These are phyloP conservation scores for Pteria penguin DNA, from an alignment of 2,888 invertebrate genomes.

Conservation along the genomic window DNA sequence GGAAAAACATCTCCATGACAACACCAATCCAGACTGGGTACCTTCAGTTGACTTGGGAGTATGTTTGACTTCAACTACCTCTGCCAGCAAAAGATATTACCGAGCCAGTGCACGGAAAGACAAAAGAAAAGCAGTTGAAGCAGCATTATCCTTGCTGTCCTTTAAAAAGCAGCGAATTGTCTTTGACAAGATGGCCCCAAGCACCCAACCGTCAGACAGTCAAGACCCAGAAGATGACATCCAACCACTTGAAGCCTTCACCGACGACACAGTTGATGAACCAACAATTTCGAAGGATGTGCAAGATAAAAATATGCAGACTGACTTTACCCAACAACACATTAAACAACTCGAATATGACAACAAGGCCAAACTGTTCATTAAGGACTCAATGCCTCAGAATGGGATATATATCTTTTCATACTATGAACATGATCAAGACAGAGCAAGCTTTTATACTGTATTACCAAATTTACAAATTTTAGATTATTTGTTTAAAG, in stretches of 20 bases:
- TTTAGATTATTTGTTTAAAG: slow-evolving; percentile 28
- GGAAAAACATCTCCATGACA: neutral
- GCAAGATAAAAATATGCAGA: slow-evolving; percentile 17
- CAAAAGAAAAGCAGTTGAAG: slow-evolving; percentile 21
- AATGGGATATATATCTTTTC: neutral
- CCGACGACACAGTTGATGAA: neutral
- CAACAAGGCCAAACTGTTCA: neutral
- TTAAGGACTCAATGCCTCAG: neutral
- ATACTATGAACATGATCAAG: slow-evolving; percentile 27
- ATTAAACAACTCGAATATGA: slow-evolving; percentile 18
- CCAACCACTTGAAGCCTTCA: no score
- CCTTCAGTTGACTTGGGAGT: slow-evolving; percentile 17
- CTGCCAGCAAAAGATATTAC: neutral
- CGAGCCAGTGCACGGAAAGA: neutral
- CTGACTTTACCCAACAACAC: slow-evolving; percentile 15
- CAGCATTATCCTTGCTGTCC: slow-evolving; percentile 28
- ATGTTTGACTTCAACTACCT: neutral
- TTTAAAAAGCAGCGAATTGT: neutral
- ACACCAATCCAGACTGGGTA: slow-evolving; percentile 23
- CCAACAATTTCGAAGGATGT: no score
- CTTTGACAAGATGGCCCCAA: no score
- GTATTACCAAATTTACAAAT: slow-evolving; percentile 24
- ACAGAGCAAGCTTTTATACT: slow-evolving; percentile 34
- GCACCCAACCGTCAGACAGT: no score
- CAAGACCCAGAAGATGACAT: no score